phyloP scores from a whole-genome alignment of 1,140 invertebrate species.

The Lethrus apterus region DNA sequence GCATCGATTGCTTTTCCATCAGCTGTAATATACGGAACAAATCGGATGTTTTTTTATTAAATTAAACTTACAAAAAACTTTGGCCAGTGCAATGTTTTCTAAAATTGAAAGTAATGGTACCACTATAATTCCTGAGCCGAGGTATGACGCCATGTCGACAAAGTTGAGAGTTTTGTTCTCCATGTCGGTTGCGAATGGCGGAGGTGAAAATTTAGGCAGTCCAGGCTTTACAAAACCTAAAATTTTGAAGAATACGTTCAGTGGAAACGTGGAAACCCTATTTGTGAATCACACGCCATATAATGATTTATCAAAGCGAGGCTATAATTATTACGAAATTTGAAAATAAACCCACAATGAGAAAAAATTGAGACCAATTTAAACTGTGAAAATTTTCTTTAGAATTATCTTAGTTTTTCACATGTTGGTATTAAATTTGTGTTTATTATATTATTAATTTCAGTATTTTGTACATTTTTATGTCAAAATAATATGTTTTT shows the following conservation, averaged over 20 bases:
- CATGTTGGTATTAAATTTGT: too few relatives aligned
- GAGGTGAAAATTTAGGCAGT: constrained; percentile 54
- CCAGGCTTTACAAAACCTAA: constrained; percentile 59
- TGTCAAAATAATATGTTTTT: too few relatives aligned
- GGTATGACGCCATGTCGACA: constrained; percentile 53
- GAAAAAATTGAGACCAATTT: too few relatives aligned
- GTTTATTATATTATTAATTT: too few relatives aligned
- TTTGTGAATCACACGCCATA: constrained; percentile 23
- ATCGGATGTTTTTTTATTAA: constrained; percentile 4
- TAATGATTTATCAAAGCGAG: too few relatives aligned
- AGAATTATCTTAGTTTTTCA: too few relatives aligned
- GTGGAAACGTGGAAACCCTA: constrained; percentile 55
- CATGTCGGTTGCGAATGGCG: constrained; percentile 49
- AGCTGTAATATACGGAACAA: constrained; percentile 21
- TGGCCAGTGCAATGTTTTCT: constrained; percentile 81
- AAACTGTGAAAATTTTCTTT: too few relatives aligned
- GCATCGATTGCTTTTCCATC: constrained; percentile 50
- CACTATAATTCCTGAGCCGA: constrained; percentile 63
- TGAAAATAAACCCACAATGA: too few relatives aligned
- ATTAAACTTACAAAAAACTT: constrained; percentile 64
- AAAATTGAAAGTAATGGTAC: constrained; percentile 73
- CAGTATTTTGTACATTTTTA: too few relatives aligned
- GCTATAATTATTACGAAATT: too few relatives aligned
- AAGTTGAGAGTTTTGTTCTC: constrained; percentile 55
- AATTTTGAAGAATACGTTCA: constrained; percentile 46